Evolutionary conservation across 2,113 vertebrate species (phyloP), one percentile per base, ranked within the genome.

Genomic region (Fregetta grallaria): DNA sequence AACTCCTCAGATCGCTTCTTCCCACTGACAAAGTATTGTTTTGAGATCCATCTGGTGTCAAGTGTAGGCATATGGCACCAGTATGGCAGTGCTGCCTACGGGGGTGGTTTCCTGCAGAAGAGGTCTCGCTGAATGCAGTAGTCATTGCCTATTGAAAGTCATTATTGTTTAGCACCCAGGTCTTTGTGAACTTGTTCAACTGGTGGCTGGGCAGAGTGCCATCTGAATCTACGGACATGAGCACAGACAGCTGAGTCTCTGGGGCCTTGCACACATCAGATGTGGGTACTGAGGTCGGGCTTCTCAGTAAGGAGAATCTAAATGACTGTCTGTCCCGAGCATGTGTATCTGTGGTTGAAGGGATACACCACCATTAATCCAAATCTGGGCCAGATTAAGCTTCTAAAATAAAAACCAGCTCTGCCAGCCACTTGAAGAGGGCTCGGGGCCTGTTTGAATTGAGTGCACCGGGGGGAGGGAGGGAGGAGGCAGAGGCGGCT

Each of bases 341-440:
- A 90, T 94, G 68, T 96, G 95, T 95, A 94, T 93, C 96, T 98
- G 98, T 82, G 97, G 97, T 98, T 97, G 96, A 88, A n/a, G 92
- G 96, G 83, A 96, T 97, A 96, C 34, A 75, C 93, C 94, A 81
- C 92, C 83, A 86, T 90, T 96, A 95, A 95, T 75, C 92, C 86
- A 91, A 94, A 96, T 75, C 97, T 98, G 97, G 96, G 81, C 91
- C 11, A 11, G 85, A 98, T 98, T 98, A 98, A 93, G 85, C 94
- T 96, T 94, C 66, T 86, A 85, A 98, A 98, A 98, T 97, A 95
- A 96, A 97, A 98, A 98, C 18, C 97, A 98, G 97, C 92, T 93
- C 91, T 95, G 53, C 66, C 56, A 94, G 86, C 94, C 96, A 95
- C 85, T 96, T 95, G 94, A 96, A 94, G 94, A 95, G 90, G 65